These are phyloP conservation scores for Sorex fumeus DNA, from an alignment of 2,113 vertebrate genomes.

Conservation along the genomic window DNA sequence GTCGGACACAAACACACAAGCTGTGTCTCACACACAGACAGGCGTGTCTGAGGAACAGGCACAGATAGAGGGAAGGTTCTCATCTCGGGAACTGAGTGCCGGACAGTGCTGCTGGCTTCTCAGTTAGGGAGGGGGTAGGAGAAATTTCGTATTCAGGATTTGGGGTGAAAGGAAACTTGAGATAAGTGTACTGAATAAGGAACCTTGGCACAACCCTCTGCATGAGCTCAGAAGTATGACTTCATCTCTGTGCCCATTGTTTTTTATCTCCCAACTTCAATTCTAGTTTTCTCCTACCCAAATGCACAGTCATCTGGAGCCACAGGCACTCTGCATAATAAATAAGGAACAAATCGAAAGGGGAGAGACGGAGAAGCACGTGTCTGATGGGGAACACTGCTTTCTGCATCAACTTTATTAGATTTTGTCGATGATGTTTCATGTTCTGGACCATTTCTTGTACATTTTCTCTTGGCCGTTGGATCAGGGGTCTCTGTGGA, in stretches of 20 bases:
- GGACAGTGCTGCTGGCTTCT: background rate
- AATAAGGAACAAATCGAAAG: conserved; percentile 48
- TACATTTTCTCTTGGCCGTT: conserved; percentile 38
- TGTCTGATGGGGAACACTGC: background rate
- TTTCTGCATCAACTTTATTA: conserved; percentile 7
- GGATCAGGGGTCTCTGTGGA: conserved; percentile 37
- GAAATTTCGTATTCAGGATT: conserved; percentile 43
- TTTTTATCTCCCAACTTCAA: conserved; percentile 54
- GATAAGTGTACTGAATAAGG: background rate
- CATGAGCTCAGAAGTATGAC: conserved; percentile 58
- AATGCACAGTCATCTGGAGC: conserved; percentile 50
- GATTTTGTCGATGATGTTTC: conserved; percentile 10
- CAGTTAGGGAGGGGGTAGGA: background rate
- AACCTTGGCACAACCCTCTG: background rate
- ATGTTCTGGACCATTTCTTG: conserved; percentile 53
- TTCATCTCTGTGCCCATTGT: conserved; percentile 46
- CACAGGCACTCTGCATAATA: conserved; percentile 30
- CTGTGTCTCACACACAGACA: background rate
- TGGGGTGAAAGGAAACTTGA: conserved; percentile 56
- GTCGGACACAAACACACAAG: background rate
- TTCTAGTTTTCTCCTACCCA: conserved; percentile 48
- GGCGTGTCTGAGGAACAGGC: conserved; percentile 3
- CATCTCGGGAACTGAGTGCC: conserved; percentile 35
- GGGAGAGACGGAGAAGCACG: background rate
- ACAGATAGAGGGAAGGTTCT: background rate